Evolutionary conservation across 2,888 invertebrate genomes (phyloP).

Genomic region (Ferdinandea cuprea): DNA sequence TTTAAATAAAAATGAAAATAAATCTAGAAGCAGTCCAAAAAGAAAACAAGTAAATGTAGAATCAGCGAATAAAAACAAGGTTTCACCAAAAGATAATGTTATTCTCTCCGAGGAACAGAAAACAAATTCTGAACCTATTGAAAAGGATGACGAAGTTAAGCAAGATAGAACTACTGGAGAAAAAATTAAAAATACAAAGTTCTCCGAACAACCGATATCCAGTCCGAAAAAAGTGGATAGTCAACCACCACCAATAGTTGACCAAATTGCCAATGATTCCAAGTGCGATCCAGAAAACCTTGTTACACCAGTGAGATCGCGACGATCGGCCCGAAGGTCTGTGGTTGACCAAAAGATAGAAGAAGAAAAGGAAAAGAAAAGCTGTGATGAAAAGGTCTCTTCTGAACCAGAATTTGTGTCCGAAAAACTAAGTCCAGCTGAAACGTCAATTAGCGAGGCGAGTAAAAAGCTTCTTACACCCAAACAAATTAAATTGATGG

Average conservation of each 20-base stretch:
- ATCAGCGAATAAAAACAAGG: background rate
- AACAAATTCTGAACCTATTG: background rate
- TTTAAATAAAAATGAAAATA: background rate
- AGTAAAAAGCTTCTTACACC: slow-evolving; percentile 77
- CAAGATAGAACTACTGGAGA: background rate
- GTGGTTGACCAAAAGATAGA: slow-evolving; percentile 19
- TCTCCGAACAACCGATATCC: background rate
- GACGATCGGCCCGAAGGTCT: slow-evolving; percentile 19
- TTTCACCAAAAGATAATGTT: background rate
- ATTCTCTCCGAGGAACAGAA: background rate
- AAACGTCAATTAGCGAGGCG: slow-evolving; percentile 21
- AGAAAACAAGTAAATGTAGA: background rate
- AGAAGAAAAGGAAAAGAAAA: background rate
- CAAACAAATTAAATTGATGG: slow-evolving; percentile 78
- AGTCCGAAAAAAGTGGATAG: background rate
- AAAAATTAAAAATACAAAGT: background rate
- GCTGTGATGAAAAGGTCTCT: slow-evolving; percentile 8
- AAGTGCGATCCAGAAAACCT: background rate
- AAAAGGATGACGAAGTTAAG: background rate
- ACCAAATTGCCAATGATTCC: background rate
- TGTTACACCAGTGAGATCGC: background rate
- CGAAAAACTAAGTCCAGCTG: slow-evolving; percentile 17
- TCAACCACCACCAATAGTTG: background rate
- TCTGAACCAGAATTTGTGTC: slow-evolving; percentile 21
- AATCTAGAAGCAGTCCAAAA: background rate